Percentiles rank a stretch among this genome's conserved stretches.
phyloP scores from a whole-genome alignment of 2,113 vertebrate genomes.

The Elaphurus davidianus region DNA sequence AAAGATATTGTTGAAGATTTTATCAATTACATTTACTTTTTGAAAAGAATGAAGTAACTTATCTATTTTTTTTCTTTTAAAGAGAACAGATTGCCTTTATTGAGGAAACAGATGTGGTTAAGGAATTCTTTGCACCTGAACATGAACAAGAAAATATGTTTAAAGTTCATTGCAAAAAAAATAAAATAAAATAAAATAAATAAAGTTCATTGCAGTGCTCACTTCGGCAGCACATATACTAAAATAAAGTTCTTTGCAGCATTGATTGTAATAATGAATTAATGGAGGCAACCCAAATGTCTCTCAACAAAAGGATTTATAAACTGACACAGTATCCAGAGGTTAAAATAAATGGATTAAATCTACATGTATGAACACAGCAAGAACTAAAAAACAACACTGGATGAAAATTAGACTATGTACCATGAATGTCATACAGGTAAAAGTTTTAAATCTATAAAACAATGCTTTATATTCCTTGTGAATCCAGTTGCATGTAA shows the following conservation, averaged over 20 bases:
- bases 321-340: neutral
- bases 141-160: neutral
- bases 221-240: too few relatives aligned
- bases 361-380: neutral
- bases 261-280: neutral
- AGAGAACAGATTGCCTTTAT: constrained; percentile 78
- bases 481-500: neutral
- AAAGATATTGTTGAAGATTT: constrained; percentile 79
- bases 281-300: neutral
- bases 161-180: neutral
- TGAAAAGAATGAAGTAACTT: constrained; percentile 79
- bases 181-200: too few relatives aligned
- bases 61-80: constrained; percentile 69
- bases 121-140: neutral
- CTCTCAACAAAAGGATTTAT: neutral
- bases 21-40: constrained; percentile 84
- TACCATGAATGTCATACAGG: neutral
- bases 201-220: neutral
- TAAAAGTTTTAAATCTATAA: neutral
- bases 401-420: neutral
- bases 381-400: neutral
- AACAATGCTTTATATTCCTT: neutral
- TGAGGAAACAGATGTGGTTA: neutral
- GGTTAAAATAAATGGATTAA: neutral
- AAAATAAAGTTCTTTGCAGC: neutral